These are phyloP conservation scores for Achatina immaculata DNA, from an alignment of 1,140 invertebrate genomes.

Conservation along the genomic window DNA sequence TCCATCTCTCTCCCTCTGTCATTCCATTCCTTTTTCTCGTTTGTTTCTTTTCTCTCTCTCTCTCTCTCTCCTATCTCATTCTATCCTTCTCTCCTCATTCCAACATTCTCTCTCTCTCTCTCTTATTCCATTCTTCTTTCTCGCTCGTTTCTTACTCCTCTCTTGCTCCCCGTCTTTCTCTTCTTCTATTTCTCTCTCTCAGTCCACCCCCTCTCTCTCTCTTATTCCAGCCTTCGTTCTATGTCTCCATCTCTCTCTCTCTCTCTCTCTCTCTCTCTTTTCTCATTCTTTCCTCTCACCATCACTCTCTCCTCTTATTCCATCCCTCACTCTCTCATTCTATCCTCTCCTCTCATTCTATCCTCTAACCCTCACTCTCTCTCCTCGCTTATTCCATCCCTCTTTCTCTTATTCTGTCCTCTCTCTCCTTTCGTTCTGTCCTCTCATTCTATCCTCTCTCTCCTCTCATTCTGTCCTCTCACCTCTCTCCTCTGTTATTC, in stretches of 20 bases:
- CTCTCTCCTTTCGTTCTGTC: constrained; percentile 1
- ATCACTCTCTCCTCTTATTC: not conserved
- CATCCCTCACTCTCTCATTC: constrained; percentile 7
- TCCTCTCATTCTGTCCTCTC: constrained; percentile 10
- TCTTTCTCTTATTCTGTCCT: not conserved
- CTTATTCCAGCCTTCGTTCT: not conserved
- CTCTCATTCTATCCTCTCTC: constrained; percentile 18
- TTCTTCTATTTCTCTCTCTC: not conserved
- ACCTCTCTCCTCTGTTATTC: not conserved
- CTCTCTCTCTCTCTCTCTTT: not conserved
- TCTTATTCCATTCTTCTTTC: not conserved
- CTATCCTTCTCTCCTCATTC: not conserved
- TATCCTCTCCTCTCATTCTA: not conserved
- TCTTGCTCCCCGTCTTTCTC: not conserved
- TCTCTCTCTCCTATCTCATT: constrained; percentile 1
- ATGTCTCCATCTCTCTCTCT: constrained; percentile 10
- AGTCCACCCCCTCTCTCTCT: not conserved
- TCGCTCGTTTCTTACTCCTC: not conserved
- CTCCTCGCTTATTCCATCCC: not conserved
- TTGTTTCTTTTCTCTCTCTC: constrained; percentile 6
- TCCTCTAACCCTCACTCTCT: not conserved
- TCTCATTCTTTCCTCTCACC: not conserved
- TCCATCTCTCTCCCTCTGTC: too few relatives aligned
- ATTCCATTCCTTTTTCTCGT: not conserved
- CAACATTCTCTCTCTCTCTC: not conserved